Percentiles rank a stretch among this genome's conserved stretches.
These are phyloP conservation scores for Minunthozetes semirufus DNA, from an alignment of 2,888 invertebrate genomes.

Conservation along the genomic window DNA sequence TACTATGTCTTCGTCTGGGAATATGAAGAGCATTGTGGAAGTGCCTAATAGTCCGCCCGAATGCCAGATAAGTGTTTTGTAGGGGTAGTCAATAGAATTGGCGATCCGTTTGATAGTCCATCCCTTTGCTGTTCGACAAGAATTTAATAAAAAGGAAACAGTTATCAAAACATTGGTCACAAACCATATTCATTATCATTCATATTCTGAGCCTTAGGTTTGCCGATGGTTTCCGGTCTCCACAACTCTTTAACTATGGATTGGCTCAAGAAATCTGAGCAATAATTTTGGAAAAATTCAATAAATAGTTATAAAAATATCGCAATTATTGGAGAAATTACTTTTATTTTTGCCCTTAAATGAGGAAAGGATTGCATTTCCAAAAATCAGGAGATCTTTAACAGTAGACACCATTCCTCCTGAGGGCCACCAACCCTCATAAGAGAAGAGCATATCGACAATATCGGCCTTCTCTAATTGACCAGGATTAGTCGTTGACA, in stretches of 20 bases:
- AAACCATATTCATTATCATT: not conserved
- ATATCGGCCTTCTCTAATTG: not conserved
- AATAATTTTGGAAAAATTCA: not conserved
- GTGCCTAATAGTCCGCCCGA: conserved; percentile 19
- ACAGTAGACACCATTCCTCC: conserved; percentile 31
- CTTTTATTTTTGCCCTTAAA: conserved; percentile 13
- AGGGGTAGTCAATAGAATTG: not conserved
- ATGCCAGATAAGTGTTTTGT: conserved; percentile 12
- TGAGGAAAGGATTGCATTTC: conserved; percentile 24
- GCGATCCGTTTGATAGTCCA: not conserved
- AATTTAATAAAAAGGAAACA: not conserved
- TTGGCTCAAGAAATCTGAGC: not conserved
- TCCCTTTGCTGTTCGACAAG: conserved; percentile 1
- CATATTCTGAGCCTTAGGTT: not conserved
- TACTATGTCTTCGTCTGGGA: conserved; percentile 13
- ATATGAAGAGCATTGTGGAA: conserved; percentile 15
- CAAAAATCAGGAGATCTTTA: conserved; percentile 12
- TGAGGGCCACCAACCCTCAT: conserved; percentile 28
- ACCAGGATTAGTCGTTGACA: not conserved
- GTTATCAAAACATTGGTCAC: too few species aligned
- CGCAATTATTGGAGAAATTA: not conserved
- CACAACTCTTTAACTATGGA: not conserved
- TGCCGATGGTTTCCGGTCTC: not conserved
- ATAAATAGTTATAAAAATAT: not conserved
- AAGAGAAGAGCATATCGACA: not conserved